A percentile compares a stretch with the other conserved stretches of the same genome.
phyloP scores from a whole-genome alignment of 2,888 invertebrate genomes.

The Drosophila engyochracea region DNA sequence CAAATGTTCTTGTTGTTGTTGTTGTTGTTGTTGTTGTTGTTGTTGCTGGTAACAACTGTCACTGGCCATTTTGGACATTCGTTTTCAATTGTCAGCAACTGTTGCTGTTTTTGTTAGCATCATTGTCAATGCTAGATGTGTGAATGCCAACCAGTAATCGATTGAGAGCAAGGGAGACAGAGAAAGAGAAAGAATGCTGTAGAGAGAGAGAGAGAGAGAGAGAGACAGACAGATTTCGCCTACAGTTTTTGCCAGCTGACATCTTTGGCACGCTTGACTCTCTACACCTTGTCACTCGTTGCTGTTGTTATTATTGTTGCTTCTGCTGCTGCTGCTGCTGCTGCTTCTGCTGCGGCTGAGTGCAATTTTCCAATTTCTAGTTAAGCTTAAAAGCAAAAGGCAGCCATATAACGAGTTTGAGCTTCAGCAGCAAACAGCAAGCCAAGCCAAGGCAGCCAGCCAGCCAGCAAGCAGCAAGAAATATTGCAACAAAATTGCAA shows the following conservation, averaged over 20 bases:
- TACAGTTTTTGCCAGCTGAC: slow-evolving; percentile 41
- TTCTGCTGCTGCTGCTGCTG: slow-evolving; percentile 19
- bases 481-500: slow-evolving; percentile 68
- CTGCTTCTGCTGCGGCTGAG: slow-evolving; percentile 27
- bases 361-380: slow-evolving; percentile 78
- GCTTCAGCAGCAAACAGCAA: slow-evolving; percentile 16
- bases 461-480: slow-evolving; percentile 44
- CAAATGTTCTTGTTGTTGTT: slow-evolving; percentile 39
- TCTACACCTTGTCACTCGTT: slow-evolving; percentile 29
- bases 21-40: background rate
- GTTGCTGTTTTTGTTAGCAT: slow-evolving; percentile 31
- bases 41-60: slow-evolving; percentile 41
- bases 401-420: slow-evolving; percentile 55
- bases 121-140: slow-evolving; percentile 49
- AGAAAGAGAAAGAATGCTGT: background rate
- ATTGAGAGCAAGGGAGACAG: background rate
- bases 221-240: slow-evolving; percentile 33
- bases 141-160: slow-evolving; percentile 34
- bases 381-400: slow-evolving; percentile 62
- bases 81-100: slow-evolving; percentile 63
- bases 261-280: slow-evolving; percentile 64
- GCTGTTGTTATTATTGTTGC: slow-evolving; percentile 8
- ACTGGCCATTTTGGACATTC: slow-evolving; percentile 56
- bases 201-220: background rate
- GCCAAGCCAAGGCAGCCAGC: background rate